Base-by-base conservation (phyloP, 2,888 invertebrate species). In the Spilarctia lutea region DNA sequence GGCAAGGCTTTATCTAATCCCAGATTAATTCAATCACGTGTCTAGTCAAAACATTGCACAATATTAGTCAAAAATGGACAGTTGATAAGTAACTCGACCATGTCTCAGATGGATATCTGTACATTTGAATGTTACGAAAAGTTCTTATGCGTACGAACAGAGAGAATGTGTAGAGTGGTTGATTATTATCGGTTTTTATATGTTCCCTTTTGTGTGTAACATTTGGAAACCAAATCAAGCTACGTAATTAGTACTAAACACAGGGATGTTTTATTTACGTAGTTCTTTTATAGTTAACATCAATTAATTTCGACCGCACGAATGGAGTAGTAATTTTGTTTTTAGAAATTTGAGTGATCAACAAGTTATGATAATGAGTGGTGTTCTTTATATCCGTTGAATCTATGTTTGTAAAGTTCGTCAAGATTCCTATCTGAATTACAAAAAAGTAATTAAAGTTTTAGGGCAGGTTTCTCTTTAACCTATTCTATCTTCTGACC, bases 11-110 rank as follows among this genome's bases (percentile, higher is more conserved):
- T 79, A 85, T 85, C 85, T 78, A 66, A 60, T 77, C 33, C 52
- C 71, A 69, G 79, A 81, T 83, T 81, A 84, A 85, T 84, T 86
- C 84, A 88, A 86, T 87, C 88, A 84, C 87, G 73, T 79, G 76
- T 75, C 79, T 83, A 77, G 83, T 84, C 82, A 77, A 80, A 85
- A 80, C 73, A 86, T 90, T 90, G 85, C 89, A 85, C 86, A 89
- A 90, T 87, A 80, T 83, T 84, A 78, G 81, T 81, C 83, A 83
- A 87, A 87, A 85, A 85, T 76, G 81, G 75, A 83, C 78, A 81
- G 78, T 77, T 86, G 86, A 83, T 85, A 82, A 81, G 74, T 75
- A 72, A 76, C 75, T 81, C 70, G 78, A 76, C 67, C 74, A 65
- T 80, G 83, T 83, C 45, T 42, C 30, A 78, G 85, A 81, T 85